phyloP scores from a whole-genome alignment of 2,888 invertebrate genomes.

The Epinotia demarniana region DNA sequence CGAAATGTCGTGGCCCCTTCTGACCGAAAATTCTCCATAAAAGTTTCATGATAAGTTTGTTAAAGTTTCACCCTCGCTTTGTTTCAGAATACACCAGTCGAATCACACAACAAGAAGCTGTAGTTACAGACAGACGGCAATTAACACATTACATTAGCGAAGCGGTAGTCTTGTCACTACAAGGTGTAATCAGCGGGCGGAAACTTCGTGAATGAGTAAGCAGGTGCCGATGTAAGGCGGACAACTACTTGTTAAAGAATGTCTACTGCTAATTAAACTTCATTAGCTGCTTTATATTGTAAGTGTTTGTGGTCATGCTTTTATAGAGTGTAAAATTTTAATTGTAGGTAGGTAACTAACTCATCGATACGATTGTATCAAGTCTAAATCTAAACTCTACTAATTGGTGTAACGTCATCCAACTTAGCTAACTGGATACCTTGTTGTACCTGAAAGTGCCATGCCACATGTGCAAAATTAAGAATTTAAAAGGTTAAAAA shows the following conservation, averaged over 20 bases:
- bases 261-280: constrained; percentile 30
- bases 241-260: constrained; percentile 29
- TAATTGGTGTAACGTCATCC: too few relatives aligned
- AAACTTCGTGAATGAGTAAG: constrained; percentile 70
- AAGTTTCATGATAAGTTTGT: constrained; percentile 1
- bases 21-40: not conserved
- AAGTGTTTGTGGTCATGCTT: not conserved
- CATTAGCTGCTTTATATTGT: constrained; percentile 15
- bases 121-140: constrained; percentile 63
- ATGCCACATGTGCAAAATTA: too few relatives aligned
- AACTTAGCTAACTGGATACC: too few relatives aligned
- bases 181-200: constrained; percentile 70
- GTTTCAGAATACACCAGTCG: constrained; percentile 25
- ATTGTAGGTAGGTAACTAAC: too few relatives aligned
- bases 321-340: not conserved
- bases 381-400: too few relatives aligned
- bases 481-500: too few relatives aligned
- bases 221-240: constrained; percentile 53
- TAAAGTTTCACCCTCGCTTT: constrained; percentile 21
- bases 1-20: not conserved
- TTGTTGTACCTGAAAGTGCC: too few relatives aligned
- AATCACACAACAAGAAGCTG: constrained; percentile 46
- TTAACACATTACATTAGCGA: constrained; percentile 62
- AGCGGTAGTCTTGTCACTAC: constrained; percentile 57
- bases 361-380: too few relatives aligned